A percentile compares a stretch with the other conserved stretches of the same genome.
Conservation (phyloP, 2,113 vertebrate species). For the Megaleporinus macrocephalus region DNA sequence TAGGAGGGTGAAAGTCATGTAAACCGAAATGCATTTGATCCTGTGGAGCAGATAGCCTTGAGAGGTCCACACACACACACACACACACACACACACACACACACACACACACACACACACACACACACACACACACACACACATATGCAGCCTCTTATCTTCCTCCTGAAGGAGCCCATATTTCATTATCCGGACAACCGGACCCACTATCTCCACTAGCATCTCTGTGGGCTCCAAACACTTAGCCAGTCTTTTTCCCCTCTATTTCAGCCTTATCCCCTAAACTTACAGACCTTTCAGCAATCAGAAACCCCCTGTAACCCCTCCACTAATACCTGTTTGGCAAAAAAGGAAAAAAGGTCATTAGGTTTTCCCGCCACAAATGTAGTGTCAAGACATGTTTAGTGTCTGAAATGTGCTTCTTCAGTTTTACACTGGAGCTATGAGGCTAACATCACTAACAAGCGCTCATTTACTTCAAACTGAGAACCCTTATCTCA, state of each 20-base stretch:
- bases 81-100: slow-evolving; percentile 44
- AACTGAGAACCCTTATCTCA: too few relatives aligned
- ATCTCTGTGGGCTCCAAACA: slow-evolving; percentile 6
- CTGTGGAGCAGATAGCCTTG: slow-evolving; percentile 52
- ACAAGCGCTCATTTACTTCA: too few relatives aligned
- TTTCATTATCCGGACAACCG: slow-evolving; percentile 63
- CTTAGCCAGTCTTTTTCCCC: not conserved
- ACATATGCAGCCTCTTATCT: slow-evolving; percentile 67
- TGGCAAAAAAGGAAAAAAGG: too few relatives aligned
- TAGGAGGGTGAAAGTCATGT: slow-evolving; percentile 40
- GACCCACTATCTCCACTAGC: slow-evolving; percentile 49
- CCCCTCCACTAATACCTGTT: not conserved
- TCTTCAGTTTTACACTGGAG: too few relatives aligned
- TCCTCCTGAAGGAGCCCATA: slow-evolving; percentile 63
- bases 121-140: slow-evolving; percentile 55
- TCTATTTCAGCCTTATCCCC: not conserved
- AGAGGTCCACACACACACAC: slow-evolving; percentile 40
- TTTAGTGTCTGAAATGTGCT: too few relatives aligned
- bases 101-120: slow-evolving; percentile 43
- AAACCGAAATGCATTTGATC: slow-evolving; percentile 56
- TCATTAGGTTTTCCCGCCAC: too few relatives aligned
- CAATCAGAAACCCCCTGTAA: not conserved
- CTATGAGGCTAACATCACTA: too few relatives aligned
- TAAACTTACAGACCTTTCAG: not conserved
- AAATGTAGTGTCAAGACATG: too few relatives aligned